Evolutionary conservation across 2,888 invertebrate genomes (phyloP).

Genomic region (Tenthredo distinguenda): DNA sequence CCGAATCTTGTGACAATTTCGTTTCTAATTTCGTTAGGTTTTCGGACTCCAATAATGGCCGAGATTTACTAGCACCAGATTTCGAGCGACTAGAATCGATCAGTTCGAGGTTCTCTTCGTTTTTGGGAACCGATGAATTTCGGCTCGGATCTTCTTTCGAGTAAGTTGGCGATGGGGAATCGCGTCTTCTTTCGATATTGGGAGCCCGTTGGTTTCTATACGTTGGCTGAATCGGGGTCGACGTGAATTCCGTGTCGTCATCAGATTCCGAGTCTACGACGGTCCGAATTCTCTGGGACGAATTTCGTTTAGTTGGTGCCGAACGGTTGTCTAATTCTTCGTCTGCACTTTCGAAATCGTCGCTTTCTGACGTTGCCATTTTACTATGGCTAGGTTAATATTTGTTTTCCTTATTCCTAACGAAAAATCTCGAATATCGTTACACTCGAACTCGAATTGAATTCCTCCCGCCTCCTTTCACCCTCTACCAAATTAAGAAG

Average conservation of each 20-base stretch:
- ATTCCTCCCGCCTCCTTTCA: background rate
- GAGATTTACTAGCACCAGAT: background rate
- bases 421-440: background rate
- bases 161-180: slow-evolving; percentile 23
- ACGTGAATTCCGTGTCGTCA: slow-evolving; percentile 71
- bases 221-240: slow-evolving; percentile 51
- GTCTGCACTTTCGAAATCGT: slow-evolving; percentile 89
- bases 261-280: slow-evolving; percentile 74
- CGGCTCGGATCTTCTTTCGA: slow-evolving; percentile 6
- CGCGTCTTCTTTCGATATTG: background rate
- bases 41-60: background rate
- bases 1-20: background rate
- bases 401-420: slow-evolving; percentile 63
- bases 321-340: slow-evolving; percentile 80
- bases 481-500: background rate
- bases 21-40: background rate
- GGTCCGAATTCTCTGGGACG: slow-evolving; percentile 53
- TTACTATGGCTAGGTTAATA: slow-evolving; percentile 79
- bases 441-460: background rate
- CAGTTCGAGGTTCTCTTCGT: background rate
- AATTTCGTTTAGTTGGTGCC: slow-evolving; percentile 54
- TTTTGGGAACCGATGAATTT: background rate
- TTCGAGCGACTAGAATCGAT: background rate
- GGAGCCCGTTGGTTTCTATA: slow-evolving; percentile 3
- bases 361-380: slow-evolving; percentile 88